Evolutionary conservation across 1,140 invertebrate species (phyloP), one percentile per base, ranked within the genome.

Genomic region (Sminthurides bifidus): DNA sequence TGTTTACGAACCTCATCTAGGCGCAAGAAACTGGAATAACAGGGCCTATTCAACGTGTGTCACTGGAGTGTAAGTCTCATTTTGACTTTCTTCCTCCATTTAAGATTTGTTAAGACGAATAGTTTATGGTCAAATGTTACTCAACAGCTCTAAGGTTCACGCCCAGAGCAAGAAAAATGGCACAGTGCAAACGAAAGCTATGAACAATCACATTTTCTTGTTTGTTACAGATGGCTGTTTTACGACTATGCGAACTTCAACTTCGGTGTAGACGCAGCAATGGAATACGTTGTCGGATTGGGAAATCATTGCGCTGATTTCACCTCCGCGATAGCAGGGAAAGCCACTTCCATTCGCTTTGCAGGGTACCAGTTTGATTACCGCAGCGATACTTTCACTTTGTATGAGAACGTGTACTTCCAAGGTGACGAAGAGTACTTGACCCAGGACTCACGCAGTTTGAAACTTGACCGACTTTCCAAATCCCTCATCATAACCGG

Each of bases 231-330:
- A 43, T 66, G 65, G 66, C 21, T 66, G 1, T 65, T 62, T 41
- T 67, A 66, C 55, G 57, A 65, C 14, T 24, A 59, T 15, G 3
- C n/a, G 14, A 26, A 60, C 15, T 67, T 51, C 58, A 66, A 65
- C 51, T 6, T 2, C 0, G 30, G 30, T 10, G 6, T 23, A 2
- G 41, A 49, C 24, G 48, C 38, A 8, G 48, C 44, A 1, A 57
- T 56, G 38, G 60, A 66, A 27, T 67, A 59, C 33, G 50, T 58
- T 24, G 54, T 62, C 33, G 48, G 59, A 17, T 37, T 45, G 1
- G 45, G 53, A 12, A 58, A 65, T 19, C 52, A 35, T 40, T 64
- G 57, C 24, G 33, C 49, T 0, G 50, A 61, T 56, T 56, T 67
- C 31, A 19, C 29, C 12, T 37, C 29, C n/a, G n/a, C n/a, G 17